Conservation (phyloP, 2,113 vertebrate genomes). For the Lynx canadensis region DNA sequence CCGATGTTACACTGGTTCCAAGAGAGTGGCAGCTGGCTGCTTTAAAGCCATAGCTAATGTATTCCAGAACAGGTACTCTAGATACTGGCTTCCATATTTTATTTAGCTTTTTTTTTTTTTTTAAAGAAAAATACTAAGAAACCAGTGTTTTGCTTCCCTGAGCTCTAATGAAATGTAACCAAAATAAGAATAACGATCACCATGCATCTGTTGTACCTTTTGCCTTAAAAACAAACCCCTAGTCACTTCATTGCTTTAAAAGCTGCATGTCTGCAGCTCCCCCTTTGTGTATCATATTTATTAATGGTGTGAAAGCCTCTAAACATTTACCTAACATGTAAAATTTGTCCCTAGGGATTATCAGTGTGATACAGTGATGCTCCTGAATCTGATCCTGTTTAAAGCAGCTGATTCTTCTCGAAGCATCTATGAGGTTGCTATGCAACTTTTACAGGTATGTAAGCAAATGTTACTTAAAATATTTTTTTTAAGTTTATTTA, state of each 20-base stretch:
- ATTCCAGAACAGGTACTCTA: conserved; percentile 95
- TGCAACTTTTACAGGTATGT: conserved; percentile 98
- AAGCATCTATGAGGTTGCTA: conserved; percentile 97
- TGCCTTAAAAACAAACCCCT: not conserved
- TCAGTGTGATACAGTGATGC: conserved; percentile 98
- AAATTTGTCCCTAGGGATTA: conserved; percentile 92
- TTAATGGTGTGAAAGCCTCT: not conserved
- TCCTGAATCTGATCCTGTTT: conserved; percentile 98
- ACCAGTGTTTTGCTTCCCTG: not conserved
- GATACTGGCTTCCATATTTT: no score
- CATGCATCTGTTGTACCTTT: not conserved
- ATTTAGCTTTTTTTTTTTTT: not conserved
- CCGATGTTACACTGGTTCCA: conserved; percentile 97
- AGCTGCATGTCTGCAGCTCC: not conserved
- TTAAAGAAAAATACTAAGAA: not conserved
- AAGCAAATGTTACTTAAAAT: conserved; percentile 44
- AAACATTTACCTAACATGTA: conserved; percentile 37
- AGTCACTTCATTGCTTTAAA: not conserved
- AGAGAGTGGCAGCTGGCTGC: conserved; percentile 95
- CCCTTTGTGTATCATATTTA: not conserved
- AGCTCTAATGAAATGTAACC: not conserved
- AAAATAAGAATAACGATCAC: not conserved
- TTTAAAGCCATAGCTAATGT: conserved; percentile 98
- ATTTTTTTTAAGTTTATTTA: not conserved
- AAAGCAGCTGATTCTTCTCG: conserved; percentile 98